Evolutionary conservation across 2,113 vertebrate genomes (phyloP), one percentile per base, ranked within the genome.

Genomic region (Lepus timidus): DNA sequence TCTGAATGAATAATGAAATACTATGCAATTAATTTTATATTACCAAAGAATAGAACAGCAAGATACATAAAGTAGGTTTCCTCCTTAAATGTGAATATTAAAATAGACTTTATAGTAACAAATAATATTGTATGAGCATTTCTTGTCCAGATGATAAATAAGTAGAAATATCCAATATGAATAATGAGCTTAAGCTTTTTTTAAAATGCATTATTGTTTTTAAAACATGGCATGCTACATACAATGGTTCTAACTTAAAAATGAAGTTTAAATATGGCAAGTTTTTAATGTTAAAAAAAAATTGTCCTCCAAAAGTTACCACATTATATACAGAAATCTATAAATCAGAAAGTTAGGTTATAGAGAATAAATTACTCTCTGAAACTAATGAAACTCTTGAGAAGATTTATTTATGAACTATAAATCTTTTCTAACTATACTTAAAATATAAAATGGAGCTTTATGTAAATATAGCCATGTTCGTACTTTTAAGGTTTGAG

Each of bases 1-100:
- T 97, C 67, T 95, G 31, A 96, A 31, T 94, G 90, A 97, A 97
- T 92, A 91, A 9, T 12, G 55, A 29, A 64, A 91, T 96, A 81
- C 6, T 71, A n/a, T 90, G 94, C 78, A 90, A 16, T 95, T 67
- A 88, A 33, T 49, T 97, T 97, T 94, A 78, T 83, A 71, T 83
- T 31, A 81, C n/a, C 29, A 95, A 96, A 97, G 3, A 94, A 81
- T 29, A 71, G 52, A 39, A 58, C 7, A 52, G 65, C 79, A 85
- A 96, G 62, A 84, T 81, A 89, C n/a, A 85, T 29, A 90, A 95
- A 94, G 61, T 4, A 74, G 3, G 85, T 0, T 91, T 76, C 19
- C 23, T 86, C 3, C 11, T 94, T 79, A 85, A 83, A 95, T 85
- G 73, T 80, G 90, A 94, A 93, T 64, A 51, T 1, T 79, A 22